phyloP scores from a whole-genome alignment of 2,888 invertebrate species.

The Mimumesa dahlbomi region DNA sequence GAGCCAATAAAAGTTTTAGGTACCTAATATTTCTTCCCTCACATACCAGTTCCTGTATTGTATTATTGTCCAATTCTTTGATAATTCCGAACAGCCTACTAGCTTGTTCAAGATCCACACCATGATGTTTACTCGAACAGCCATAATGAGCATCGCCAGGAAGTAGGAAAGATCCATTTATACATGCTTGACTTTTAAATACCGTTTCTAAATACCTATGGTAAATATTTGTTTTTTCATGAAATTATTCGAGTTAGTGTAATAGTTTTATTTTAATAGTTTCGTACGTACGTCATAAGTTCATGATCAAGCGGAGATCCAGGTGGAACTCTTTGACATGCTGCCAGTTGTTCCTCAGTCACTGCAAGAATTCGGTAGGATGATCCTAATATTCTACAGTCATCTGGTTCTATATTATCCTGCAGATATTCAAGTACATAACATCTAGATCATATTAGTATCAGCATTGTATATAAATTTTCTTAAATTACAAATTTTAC shows the following conservation, averaged over 20 bases:
- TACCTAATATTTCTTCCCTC: too few relatives aligned
- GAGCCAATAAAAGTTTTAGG: too few relatives aligned
- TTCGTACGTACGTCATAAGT: slow-evolving; percentile 79
- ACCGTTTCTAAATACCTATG: slow-evolving; percentile 87
- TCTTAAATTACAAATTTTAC: too few relatives aligned
- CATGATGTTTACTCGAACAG: slow-evolving; percentile 90
- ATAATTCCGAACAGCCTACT: slow-evolving; percentile 87
- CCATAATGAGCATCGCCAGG: slow-evolving; percentile 87
- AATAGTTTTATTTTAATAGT: slow-evolving; percentile 37
- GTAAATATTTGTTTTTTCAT: not conserved
- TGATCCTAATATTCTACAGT: slow-evolving; percentile 83
- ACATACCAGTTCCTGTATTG: slow-evolving; percentile 86
- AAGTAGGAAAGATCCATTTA: slow-evolving; percentile 93
- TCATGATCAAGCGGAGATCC: slow-evolving; percentile 86
- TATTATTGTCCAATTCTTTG: slow-evolving; percentile 86
- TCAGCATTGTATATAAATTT: not conserved
- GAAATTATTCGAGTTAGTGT: too few relatives aligned
- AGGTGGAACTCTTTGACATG: slow-evolving; percentile 84
- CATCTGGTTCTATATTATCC: slow-evolving; percentile 82
- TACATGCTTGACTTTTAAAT: slow-evolving; percentile 91
- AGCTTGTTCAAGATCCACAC: slow-evolving; percentile 87
- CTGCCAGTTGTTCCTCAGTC: slow-evolving; percentile 82
- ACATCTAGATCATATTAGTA: not conserved
- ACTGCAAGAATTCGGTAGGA: slow-evolving; percentile 86
- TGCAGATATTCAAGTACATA: slow-evolving; percentile 54